phyloP scores from a whole-genome alignment of 1,140 invertebrate species.

The Spodoptera litura region DNA sequence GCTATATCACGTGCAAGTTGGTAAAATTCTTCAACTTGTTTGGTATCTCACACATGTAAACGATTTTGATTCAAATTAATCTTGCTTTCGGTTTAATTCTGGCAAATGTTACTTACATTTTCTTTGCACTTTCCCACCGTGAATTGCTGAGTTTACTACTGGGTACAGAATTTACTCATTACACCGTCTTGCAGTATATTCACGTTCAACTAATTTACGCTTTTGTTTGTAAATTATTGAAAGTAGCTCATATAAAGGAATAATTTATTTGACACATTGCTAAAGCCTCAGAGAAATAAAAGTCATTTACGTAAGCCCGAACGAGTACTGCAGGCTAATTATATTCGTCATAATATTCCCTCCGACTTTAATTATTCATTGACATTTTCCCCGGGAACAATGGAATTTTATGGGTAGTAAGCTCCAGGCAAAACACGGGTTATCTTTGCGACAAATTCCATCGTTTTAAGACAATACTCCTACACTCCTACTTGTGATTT shows the following conservation, averaged over 20 bases:
- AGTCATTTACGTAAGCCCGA: slow-evolving; percentile 22
- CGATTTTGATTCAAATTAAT: not conserved
- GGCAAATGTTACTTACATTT: not conserved
- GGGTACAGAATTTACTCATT: not conserved
- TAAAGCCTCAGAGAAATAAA: slow-evolving; percentile 41
- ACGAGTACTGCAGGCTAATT: slow-evolving; percentile 13
- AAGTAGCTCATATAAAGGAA: slow-evolving; percentile 15
- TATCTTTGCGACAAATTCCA: not conserved
- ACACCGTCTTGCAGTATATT: not conserved
- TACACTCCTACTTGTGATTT: slow-evolving; percentile 14
- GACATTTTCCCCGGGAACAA: slow-evolving; percentile 7
- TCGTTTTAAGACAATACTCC: slow-evolving; percentile 7
- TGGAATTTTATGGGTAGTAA: not conserved
- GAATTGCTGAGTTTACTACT: not conserved
- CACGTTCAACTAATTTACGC: not conserved
- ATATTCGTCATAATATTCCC: slow-evolving; percentile 23
- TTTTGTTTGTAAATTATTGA: slow-evolving; percentile 4
- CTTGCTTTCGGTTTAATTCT: not conserved
- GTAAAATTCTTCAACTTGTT: not conserved
- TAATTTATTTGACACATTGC: slow-evolving; percentile 28
- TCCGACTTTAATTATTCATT: slow-evolving; percentile 26
- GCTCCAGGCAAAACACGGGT: not conserved
- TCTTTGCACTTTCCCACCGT: not conserved
- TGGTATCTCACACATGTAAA: not conserved
- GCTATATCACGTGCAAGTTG: slow-evolving; percentile 11